phyloP scores from a whole-genome alignment of 2,888 invertebrate genomes.

The Metalampra italica region DNA sequence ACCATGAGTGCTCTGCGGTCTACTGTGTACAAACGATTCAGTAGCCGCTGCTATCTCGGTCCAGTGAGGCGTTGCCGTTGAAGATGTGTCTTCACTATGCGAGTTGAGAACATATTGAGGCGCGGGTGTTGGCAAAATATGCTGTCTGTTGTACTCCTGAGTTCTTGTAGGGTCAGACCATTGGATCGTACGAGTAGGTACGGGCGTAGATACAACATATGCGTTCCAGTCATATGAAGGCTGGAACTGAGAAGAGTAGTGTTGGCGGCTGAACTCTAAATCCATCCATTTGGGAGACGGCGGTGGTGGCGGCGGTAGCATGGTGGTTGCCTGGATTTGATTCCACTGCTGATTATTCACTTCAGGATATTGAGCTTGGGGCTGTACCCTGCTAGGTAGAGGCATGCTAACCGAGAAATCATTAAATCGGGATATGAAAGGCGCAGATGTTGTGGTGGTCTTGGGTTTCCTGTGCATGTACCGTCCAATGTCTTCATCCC shows the following conservation, averaged over 20 bases:
- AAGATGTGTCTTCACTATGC: background rate
- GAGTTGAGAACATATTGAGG: background rate
- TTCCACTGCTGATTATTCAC: constrained; percentile 8
- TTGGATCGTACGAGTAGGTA: background rate
- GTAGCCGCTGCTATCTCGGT: background rate
- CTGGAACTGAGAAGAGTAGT: constrained; percentile 3
- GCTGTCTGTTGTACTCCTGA: background rate
- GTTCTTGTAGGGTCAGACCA: background rate
- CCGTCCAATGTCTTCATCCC: constrained; percentile 36
- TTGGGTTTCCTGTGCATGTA: constrained; percentile 30
- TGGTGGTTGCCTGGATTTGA: constrained; percentile 15
- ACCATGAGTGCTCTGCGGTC: constrained; percentile 1
- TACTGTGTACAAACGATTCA: constrained; percentile 2
- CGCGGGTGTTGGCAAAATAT: background rate
- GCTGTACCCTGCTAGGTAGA: background rate
- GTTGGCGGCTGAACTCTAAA: constrained; percentile 11
- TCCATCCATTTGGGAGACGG: constrained; percentile 24
- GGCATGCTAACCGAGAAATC: background rate
- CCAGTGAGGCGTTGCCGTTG: background rate
- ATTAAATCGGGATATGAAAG: constrained; percentile 1
- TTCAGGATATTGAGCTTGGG: constrained; percentile 6
- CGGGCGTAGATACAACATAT: background rate
- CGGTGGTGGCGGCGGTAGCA: constrained; percentile 19
- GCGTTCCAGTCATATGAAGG: background rate
- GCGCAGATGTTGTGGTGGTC: constrained; percentile 15